Conservation (phyloP, 2,797 vertebrate species). For the Cryptoblepharus egeriae region DNA sequence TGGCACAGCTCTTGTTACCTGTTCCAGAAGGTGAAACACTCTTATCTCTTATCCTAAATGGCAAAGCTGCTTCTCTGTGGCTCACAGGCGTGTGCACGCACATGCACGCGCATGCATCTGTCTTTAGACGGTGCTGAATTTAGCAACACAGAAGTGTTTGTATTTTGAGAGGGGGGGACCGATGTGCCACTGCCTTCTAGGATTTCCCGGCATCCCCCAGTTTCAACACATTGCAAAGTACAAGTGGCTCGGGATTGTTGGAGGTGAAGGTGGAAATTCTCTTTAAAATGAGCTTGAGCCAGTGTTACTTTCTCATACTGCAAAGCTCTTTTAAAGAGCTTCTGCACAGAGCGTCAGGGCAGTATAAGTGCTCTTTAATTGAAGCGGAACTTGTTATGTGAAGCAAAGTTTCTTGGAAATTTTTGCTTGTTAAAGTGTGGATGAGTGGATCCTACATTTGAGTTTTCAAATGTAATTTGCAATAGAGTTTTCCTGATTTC, state of each 20-base stretch:
- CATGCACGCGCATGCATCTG: background rate
- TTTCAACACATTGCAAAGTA: background rate
- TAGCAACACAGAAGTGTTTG: background rate
- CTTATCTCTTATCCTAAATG: background rate
- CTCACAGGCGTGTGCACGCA: background rate
- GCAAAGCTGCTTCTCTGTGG: background rate
- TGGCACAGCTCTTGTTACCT: background rate
- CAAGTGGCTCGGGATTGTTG: background rate
- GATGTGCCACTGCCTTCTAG: background rate
- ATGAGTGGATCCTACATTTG: too few species aligned
- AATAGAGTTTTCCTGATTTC: too few species aligned
- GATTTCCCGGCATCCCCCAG: background rate
- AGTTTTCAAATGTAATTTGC: too few species aligned
- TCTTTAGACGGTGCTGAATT: constrained; percentile 4
- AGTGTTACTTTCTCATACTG: background rate
- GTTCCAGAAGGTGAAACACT: background rate
- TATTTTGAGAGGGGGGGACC: background rate
- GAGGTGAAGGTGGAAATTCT: background rate
- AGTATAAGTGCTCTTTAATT: too few species aligned
- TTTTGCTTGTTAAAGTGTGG: too few species aligned
- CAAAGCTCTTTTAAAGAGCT: too few species aligned
- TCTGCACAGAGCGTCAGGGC: too few species aligned
- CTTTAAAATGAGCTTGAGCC: constrained; percentile 6
- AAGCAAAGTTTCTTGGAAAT: too few species aligned
- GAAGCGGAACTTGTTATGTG: too few species aligned